A percentile compares a stretch with the other conserved stretches of the same genome.
Conservation (phyloP, 1,140 invertebrate genomes). For the Stenopsyche tienmushanensis region DNA sequence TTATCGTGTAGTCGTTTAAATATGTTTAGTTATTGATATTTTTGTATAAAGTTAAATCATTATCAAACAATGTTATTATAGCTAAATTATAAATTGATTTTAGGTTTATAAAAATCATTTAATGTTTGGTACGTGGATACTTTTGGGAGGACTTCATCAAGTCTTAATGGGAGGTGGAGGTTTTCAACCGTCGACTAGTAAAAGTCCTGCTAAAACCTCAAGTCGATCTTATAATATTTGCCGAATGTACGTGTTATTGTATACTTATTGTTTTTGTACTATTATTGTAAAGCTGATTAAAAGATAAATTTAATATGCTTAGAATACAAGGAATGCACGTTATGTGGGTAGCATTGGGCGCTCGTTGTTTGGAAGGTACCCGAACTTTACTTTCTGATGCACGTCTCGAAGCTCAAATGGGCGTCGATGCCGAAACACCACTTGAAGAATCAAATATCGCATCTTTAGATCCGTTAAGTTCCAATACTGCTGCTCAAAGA, state of each 20-base stretch:
- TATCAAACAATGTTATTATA: too few relatives aligned
- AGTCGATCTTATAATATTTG: slow-evolving; percentile 61
- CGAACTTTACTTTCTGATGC: slow-evolving; percentile 60
- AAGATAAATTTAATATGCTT: background rate
- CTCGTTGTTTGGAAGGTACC: slow-evolving; percentile 51
- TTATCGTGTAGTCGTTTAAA: background rate
- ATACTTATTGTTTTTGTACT: background rate
- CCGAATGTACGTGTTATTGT: slow-evolving; percentile 62
- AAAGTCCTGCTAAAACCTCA: slow-evolving; percentile 52
- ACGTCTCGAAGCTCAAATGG: slow-evolving; percentile 54
- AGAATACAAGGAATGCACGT: slow-evolving; percentile 55
- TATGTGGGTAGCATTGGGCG: slow-evolving; percentile 54
- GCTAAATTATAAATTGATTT: slow-evolving; percentile 27
- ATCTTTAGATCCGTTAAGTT: slow-evolving; percentile 59
- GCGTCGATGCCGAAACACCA: background rate
- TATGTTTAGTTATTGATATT: slow-evolving; percentile 1
- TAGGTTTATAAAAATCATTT: slow-evolving; percentile 87
- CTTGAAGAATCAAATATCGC: slow-evolving; percentile 43
- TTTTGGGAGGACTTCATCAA: slow-evolving; percentile 80
- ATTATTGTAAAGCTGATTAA: background rate
- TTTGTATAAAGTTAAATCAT: too few relatives aligned
- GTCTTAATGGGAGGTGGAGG: slow-evolving; percentile 54
- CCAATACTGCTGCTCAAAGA: slow-evolving; percentile 67
- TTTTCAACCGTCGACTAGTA: slow-evolving; percentile 41
- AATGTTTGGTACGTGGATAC: slow-evolving; percentile 82